Conservation (phyloP, 2,888 invertebrate genomes). For the Sceliomorpha sp. region DNA sequence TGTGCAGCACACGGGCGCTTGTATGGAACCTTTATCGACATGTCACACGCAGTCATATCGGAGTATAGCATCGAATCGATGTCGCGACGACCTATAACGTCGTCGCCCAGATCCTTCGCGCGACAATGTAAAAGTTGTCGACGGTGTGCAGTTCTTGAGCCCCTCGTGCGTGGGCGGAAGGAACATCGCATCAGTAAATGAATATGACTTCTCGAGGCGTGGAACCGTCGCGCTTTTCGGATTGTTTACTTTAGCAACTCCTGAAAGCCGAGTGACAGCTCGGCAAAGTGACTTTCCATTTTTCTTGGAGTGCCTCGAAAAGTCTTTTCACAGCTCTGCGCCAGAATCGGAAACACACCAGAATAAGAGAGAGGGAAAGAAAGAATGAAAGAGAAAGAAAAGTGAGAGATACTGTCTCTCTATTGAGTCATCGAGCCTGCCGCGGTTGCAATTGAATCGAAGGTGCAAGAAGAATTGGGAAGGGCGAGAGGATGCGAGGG, state of each 20-base stretch:
- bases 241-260: constrained; percentile 22
- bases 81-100: constrained; percentile 12
- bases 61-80: constrained; percentile 18
- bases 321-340: not conserved
- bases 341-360: not conserved
- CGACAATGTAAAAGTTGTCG: not conserved
- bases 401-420: constrained; percentile 13
- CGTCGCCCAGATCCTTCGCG: not conserved
- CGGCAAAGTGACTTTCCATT: constrained; percentile 27
- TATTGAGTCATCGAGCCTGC: constrained; percentile 61
- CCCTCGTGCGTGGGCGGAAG: too few relatives aligned
- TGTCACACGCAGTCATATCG: constrained; percentile 29
- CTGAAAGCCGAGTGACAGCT: constrained; percentile 26
- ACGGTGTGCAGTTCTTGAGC: too few relatives aligned
- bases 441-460: constrained; percentile 69
- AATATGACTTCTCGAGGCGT: not conserved
- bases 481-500: constrained; percentile 29
- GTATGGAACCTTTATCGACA: constrained; percentile 25
- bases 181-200: too few relatives aligned
- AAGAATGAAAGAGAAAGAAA: constrained; percentile 4
- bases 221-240: constrained; percentile 11
- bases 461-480: constrained; percentile 50
- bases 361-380: not conserved
- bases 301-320: constrained; percentile 22
- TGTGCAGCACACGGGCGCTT: not conserved